These are phyloP conservation scores for Pocillopora meandrina DNA, from an alignment of 92 coral and sea anemone species.

Conservation along the genomic window DNA sequence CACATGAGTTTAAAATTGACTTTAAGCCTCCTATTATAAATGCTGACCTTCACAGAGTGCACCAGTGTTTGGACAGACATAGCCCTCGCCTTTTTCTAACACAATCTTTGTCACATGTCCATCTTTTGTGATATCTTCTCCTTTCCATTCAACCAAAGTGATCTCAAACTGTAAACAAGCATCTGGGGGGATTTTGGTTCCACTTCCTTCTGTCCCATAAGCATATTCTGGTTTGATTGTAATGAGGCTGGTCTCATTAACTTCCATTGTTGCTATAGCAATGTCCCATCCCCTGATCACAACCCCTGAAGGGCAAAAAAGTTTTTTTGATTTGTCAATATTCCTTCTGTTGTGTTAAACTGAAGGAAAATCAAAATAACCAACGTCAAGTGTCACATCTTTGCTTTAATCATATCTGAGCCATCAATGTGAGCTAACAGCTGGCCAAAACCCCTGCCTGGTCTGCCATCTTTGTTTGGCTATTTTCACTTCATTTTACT, in stretches of 20 bases:
- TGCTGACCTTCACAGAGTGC: constrained; percentile 78
- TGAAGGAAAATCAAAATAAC: too few relatives aligned
- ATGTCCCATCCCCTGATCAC: constrained; percentile 93
- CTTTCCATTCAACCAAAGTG: constrained; percentile 80
- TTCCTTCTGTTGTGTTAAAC: too few relatives aligned
- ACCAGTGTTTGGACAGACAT: constrained; percentile 78
- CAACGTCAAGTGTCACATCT: too few relatives aligned
- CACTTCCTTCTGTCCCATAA: constrained; percentile 79
- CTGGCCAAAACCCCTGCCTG: too few relatives aligned
- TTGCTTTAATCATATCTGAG: too few relatives aligned
- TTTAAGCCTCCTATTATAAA: not conserved
- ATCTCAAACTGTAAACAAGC: constrained; percentile 83
- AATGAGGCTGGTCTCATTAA: constrained; percentile 66
- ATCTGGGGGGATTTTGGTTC: constrained; percentile 82
- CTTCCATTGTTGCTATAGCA: constrained; percentile 78
- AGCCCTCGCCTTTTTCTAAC: constrained; percentile 75
- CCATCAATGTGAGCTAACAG: too few relatives aligned
- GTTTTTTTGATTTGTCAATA: not conserved
- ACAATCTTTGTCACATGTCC: constrained; percentile 76
- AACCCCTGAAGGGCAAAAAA: constrained; percentile 53
- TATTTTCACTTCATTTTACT: too few relatives aligned
- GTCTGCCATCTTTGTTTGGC: too few relatives aligned
- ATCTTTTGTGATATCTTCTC: constrained; percentile 79
- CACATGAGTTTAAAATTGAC: not conserved
- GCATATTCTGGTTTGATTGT: constrained; percentile 86